Evolutionary conservation across 2,113 vertebrate species (phyloP).

Genomic region (Corynorhinus townsendii): DNA sequence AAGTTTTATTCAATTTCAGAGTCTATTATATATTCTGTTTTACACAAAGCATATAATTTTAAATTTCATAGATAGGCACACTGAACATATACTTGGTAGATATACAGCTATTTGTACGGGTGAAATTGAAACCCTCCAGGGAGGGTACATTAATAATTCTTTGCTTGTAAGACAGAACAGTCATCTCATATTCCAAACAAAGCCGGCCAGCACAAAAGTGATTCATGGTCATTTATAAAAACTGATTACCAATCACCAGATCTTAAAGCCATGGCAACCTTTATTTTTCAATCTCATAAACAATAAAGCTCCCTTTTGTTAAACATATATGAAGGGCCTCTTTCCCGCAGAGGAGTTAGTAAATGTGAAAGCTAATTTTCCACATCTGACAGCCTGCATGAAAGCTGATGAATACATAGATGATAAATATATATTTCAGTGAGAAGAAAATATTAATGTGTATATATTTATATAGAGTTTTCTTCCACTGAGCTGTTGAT

Average conservation of each 20-base stretch:
- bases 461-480: slow-evolving; percentile 41
- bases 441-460: slow-evolving; percentile 51
- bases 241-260: slow-evolving; percentile 70
- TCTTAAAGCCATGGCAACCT: slow-evolving; percentile 67
- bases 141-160: slow-evolving; percentile 71
- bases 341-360: slow-evolving; percentile 41
- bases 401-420: slow-evolving; percentile 52
- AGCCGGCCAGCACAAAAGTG: slow-evolving; percentile 56
- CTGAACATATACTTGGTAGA: slow-evolving; percentile 70
- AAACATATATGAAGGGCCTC: slow-evolving; percentile 53
- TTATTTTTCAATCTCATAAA: slow-evolving; percentile 74
- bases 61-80: slow-evolving; percentile 74
- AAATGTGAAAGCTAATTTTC: slow-evolving; percentile 69
- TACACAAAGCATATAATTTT: slow-evolving; percentile 76
- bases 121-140: slow-evolving; percentile 73
- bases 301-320: slow-evolving; percentile 63
- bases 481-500: slow-evolving; percentile 35
- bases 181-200: slow-evolving; percentile 69
- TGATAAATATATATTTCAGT: slow-evolving; percentile 63
- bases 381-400: slow-evolving; percentile 59
- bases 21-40: slow-evolving; percentile 76
- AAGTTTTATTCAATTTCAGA: slow-evolving; percentile 78
- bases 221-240: slow-evolving; percentile 72
- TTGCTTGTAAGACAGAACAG: slow-evolving; percentile 64
- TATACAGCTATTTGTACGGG: slow-evolving; percentile 70